Conservation (phyloP, 2,797 vertebrate species). For the Syndactyla subalaris region DNA sequence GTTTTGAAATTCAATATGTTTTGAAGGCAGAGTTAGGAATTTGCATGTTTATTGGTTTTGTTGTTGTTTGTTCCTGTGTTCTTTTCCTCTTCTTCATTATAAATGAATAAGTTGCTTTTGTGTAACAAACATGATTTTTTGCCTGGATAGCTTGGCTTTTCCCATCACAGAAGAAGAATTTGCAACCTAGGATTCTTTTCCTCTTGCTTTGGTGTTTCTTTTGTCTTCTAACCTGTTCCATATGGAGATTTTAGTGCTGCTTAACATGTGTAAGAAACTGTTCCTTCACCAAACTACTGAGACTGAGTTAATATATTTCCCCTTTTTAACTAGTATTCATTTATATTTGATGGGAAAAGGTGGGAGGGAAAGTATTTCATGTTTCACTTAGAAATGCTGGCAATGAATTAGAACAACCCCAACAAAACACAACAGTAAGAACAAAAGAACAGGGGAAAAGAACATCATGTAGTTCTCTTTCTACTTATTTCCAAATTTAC, state of each 20-base stretch:
- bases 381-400: neutral
- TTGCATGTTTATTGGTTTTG: conserved; percentile 71
- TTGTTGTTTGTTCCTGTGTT: conserved; percentile 25
- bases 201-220: neutral
- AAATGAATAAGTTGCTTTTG: conserved; percentile 24
- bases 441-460: neutral
- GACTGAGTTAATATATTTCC: neutral
- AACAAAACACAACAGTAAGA: neutral
- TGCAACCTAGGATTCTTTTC: neutral
- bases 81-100: conserved; percentile 48
- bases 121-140: conserved; percentile 13
- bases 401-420: neutral
- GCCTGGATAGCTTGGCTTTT: neutral
- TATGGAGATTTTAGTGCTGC: neutral
- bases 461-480: neutral
- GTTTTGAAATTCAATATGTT: conserved; percentile 50
- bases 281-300: neutral
- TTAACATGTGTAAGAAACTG: neutral
- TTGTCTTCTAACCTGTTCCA: neutral
- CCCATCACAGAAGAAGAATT: neutral
- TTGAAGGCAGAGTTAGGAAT: conserved; percentile 50
- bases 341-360: neutral
- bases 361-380: neutral
- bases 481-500: neutral
- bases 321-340: neutral